A percentile compares a stretch with the other conserved stretches of the same genome.
phyloP scores from a whole-genome alignment of 1,140 invertebrate species.

The Macrostomum lignano region DNA sequence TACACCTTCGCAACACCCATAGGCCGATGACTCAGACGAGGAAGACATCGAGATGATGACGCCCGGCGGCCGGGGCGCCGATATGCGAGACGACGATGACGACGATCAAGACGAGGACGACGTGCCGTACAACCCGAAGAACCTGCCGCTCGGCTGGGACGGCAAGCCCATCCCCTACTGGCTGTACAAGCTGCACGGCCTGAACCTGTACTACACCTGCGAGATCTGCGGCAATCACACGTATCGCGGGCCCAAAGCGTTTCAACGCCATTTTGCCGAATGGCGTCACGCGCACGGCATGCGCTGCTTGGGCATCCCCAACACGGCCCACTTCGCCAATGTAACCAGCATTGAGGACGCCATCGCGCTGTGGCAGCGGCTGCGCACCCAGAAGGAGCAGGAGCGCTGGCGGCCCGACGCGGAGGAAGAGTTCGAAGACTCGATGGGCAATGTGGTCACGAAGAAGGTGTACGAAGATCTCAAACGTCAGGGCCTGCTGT shows the following conservation, averaged over 20 bases:
- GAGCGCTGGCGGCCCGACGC: conserved; percentile 77
- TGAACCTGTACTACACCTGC: conserved; percentile 94
- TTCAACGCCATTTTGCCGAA: conserved; percentile 89
- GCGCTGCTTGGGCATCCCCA: conserved; percentile 89
- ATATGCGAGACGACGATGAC: conserved; percentile 37
- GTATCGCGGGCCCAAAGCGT: conserved; percentile 98
- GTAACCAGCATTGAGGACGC: conserved; percentile 97
- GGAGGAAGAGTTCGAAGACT: conserved; percentile 92
- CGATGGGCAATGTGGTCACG: conserved; percentile 86
- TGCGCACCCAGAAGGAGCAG: conserved; percentile 68
- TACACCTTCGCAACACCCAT: no score
- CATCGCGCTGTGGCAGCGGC: conserved; percentile 79
- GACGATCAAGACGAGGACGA: conserved; percentile 52
- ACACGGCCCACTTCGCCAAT: conserved; percentile 97
- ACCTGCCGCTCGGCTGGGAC: conserved; percentile 92
- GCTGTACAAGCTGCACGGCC: conserved; percentile 90
- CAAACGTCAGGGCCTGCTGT: conserved; percentile 80
- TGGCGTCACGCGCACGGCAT: conserved; percentile 98
- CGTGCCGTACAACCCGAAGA: conserved; percentile 95
- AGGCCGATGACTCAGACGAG: no score
- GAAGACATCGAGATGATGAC: no score
- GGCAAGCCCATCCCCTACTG: conserved; percentile 98
- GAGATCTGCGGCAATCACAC: conserved; percentile 99
- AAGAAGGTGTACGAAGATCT: conserved; percentile 92
- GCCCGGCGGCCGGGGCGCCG: no score